These are phyloP conservation scores for Tethea ocularis DNA, from an alignment of 2,888 invertebrate genomes.

Conservation along the genomic window DNA sequence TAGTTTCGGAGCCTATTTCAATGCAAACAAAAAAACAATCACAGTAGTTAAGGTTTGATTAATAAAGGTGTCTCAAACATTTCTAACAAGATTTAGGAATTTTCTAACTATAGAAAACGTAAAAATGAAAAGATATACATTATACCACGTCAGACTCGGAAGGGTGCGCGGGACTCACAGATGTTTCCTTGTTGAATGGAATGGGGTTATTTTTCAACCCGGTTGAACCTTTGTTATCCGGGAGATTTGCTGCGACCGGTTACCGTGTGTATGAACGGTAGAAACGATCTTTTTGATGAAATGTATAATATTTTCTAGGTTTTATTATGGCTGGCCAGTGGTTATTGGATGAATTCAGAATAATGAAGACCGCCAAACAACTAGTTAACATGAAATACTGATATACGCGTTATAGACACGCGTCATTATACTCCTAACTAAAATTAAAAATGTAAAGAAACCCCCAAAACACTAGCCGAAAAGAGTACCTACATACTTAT, in stretches of 20 bases:
- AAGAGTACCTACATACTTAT: too few relatives aligned
- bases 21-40: too few relatives aligned
- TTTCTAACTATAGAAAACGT: not conserved
- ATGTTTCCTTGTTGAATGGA: slow-evolving; percentile 2
- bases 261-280: not conserved
- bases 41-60: too few relatives aligned
- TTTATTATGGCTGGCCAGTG: not conserved
- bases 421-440: too few relatives aligned
- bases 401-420: too few relatives aligned
- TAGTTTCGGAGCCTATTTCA: too few relatives aligned
- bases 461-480: too few relatives aligned
- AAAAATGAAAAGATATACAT: not conserved
- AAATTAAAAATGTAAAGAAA: too few relatives aligned
- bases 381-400: too few relatives aligned
- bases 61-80: not conserved
- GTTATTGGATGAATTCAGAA: too few relatives aligned
- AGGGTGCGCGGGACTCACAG: not conserved
- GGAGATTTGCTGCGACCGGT: not conserved
- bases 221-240: slow-evolving; percentile 1
- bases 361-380: too few relatives aligned
- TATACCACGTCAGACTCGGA: not conserved
- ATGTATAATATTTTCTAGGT: not conserved
- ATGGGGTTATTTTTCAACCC: slow-evolving; percentile 1
- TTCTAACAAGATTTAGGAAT: not conserved
- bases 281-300: not conserved